phyloP scores from a whole-genome alignment of 2,797 vertebrate species.

The Sphaeramia orbicularis region DNA sequence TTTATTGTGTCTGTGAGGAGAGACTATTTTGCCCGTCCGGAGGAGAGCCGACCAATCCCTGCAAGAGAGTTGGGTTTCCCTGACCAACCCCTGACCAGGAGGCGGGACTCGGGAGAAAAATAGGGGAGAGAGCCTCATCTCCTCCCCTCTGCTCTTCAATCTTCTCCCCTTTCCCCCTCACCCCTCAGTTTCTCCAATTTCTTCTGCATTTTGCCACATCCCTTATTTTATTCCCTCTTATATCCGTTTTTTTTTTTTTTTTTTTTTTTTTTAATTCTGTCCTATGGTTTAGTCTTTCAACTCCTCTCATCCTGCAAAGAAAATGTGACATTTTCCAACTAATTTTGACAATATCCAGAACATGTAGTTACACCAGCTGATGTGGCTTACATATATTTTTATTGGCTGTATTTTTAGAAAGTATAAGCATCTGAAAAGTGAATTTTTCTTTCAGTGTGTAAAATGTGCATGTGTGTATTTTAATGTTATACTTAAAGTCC shows the following conservation, averaged over 20 bases:
- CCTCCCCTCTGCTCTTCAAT: slow-evolving; percentile 12
- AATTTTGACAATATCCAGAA: slow-evolving; percentile 57
- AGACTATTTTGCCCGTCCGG: slow-evolving; percentile 54
- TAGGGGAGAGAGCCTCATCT: slow-evolving; percentile 30
- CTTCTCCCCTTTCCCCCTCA: neutral
- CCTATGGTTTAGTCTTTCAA: neutral
- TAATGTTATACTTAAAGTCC: slow-evolving; percentile 63
- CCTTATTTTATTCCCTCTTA: neutral
- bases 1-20: slow-evolving; percentile 74
- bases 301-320: slow-evolving; percentile 23
- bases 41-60: slow-evolving; percentile 68
- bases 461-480: slow-evolving; percentile 14
- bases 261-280: neutral
- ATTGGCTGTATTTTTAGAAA: slow-evolving; percentile 66
- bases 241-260: neutral
- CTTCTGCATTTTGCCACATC: neutral
- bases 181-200: slow-evolving; percentile 8
- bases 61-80: slow-evolving; percentile 53
- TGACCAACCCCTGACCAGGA: slow-evolving; percentile 73
- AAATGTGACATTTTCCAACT: slow-evolving; percentile 40
- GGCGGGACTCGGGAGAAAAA: slow-evolving; percentile 68
- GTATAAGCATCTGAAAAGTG: slow-evolving; percentile 44
- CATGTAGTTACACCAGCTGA: slow-evolving; percentile 54
- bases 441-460: slow-evolving; percentile 10
- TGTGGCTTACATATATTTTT: slow-evolving; percentile 59